A percentile compares a stretch with the other conserved stretches of the same genome.
Evolutionary conservation across 2,797 vertebrate species (phyloP).

Genomic region (Dendrocincla fuliginosa): DNA sequence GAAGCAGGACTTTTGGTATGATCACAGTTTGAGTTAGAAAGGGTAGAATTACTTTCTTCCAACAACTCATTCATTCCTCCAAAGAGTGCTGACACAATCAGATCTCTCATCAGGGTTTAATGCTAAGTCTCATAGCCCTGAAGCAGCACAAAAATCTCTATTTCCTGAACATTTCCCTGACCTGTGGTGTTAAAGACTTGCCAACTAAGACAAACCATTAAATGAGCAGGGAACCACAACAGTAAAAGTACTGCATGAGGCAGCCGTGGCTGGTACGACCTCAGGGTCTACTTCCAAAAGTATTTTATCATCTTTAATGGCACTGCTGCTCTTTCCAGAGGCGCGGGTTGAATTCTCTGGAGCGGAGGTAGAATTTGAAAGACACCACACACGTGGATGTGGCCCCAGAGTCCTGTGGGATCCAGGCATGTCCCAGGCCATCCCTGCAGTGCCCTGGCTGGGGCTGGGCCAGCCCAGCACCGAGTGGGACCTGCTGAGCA

Average conservation of each 20-base stretch:
- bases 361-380: background rate
- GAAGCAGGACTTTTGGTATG: constrained; percentile 29
- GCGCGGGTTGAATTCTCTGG: fast-evolving
- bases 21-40: constrained; percentile 22
- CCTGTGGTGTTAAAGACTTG: background rate
- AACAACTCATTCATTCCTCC: constrained; percentile 43
- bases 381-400: background rate
- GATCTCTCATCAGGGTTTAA: constrained; percentile 26
- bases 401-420: background rate
- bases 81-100: constrained; percentile 47
- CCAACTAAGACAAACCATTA: constrained; percentile 44
- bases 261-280: background rate
- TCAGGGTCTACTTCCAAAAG: background rate
- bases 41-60: constrained; percentile 49
- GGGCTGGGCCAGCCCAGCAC: background rate
- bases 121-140: constrained; percentile 18
- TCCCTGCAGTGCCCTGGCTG: background rate
- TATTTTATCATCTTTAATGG: constrained; percentile 5
- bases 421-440: fast-evolving
- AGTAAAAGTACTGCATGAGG: constrained; percentile 14
- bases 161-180: constrained; percentile 16
- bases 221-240: constrained; percentile 40
- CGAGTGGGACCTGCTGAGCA: background rate
- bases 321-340: background rate
- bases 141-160: constrained; percentile 34